Base-by-base conservation (phyloP, 2,888 invertebrate species). In the Diplazon laetatorius region DNA sequence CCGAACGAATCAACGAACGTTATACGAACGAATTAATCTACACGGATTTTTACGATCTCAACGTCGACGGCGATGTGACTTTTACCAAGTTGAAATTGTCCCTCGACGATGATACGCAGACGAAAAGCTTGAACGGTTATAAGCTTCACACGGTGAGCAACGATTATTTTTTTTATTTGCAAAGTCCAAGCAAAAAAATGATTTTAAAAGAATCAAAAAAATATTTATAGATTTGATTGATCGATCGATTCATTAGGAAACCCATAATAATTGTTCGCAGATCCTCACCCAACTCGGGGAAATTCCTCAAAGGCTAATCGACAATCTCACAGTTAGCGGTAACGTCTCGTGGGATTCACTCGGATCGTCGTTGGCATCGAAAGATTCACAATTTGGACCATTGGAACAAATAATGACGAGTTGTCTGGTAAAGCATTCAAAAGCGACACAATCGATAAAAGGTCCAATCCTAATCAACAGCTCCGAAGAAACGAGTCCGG, bases 301-400 rank as follows among this genome's bases (percentile, higher is more conserved):
- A 6, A 70, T 88, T 30, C 74, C 84, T 0, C 30, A 73, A 10
- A 77, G 52, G 16, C 30, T 62, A 10, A 76, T 86, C 6, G 55
- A 55, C 0, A 71, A 72, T 65, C 73, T 89, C 12, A 78, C 35
- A n/a, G 81, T 88, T 10, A 18, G 82, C 1, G 88, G 87, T 44
- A 82, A 81, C 35, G 37, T 89, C 14, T 80, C 68, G 9, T 90
- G 90, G 90, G 55, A 77, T 6, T 62, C 71, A 79, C 48, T n/a
- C 86, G 87, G 35, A 30, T 68, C 1, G n/a, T 71, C 16, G 78
- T 86, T 3, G 50, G 20, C 16, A 79, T 81, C 39, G 50, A 76
- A 20, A 1, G 55, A n/a, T 2, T 12, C 9, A 18, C 76, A 44
- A 83, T 84, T 50, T 62, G 37, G 20, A 30, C 22, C 75, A n/a